Evolutionary conservation across 2,797 vertebrate species (phyloP).

Genomic region (Cetoscarus ocellatus): DNA sequence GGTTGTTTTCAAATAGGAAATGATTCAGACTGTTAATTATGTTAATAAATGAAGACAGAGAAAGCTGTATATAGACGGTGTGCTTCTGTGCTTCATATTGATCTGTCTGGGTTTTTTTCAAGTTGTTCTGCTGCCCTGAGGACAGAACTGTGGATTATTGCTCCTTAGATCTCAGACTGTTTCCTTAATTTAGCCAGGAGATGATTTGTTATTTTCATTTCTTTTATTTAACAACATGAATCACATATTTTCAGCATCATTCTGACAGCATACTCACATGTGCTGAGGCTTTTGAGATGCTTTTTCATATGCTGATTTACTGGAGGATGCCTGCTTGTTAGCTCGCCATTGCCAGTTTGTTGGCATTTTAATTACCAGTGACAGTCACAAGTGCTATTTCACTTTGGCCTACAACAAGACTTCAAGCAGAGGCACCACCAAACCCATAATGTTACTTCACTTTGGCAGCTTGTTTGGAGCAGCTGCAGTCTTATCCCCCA

Average conservation of each 20-base stretch:
- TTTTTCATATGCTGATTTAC: slow-evolving; percentile 15
- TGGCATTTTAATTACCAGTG: slow-evolving; percentile 42
- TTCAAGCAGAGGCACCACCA: slow-evolving; percentile 6
- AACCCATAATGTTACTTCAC: slow-evolving; percentile 39
- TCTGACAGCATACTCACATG: neutral
- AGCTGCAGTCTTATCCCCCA: slow-evolving; percentile 19
- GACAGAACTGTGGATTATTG: slow-evolving; percentile 25
- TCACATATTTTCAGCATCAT: slow-evolving; percentile 13
- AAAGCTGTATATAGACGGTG: slow-evolving; percentile 19
- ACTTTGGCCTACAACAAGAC: slow-evolving; percentile 16
- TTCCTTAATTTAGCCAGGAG: slow-evolving; percentile 2
- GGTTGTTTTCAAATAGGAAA: slow-evolving; percentile 4
- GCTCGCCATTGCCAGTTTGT: slow-evolving; percentile 31
- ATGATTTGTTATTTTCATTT: slow-evolving; percentile 32
- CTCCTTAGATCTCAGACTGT: slow-evolving; percentile 31
- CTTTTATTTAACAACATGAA: slow-evolving; percentile 9
- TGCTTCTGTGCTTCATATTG: slow-evolving; percentile 25
- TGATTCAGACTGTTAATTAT: slow-evolving; percentile 3
- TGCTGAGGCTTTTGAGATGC: neutral
- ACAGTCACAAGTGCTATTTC: slow-evolving; percentile 16
- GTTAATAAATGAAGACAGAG: slow-evolving; percentile 8
- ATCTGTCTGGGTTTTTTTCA: slow-evolving; percentile 24
- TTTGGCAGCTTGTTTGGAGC: slow-evolving; percentile 37
- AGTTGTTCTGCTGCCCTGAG: slow-evolving; percentile 24
- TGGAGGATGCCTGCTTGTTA: slow-evolving; percentile 12